Base-by-base conservation (phyloP, 2,888 invertebrate genomes). In the Philereme vetulata region DNA sequence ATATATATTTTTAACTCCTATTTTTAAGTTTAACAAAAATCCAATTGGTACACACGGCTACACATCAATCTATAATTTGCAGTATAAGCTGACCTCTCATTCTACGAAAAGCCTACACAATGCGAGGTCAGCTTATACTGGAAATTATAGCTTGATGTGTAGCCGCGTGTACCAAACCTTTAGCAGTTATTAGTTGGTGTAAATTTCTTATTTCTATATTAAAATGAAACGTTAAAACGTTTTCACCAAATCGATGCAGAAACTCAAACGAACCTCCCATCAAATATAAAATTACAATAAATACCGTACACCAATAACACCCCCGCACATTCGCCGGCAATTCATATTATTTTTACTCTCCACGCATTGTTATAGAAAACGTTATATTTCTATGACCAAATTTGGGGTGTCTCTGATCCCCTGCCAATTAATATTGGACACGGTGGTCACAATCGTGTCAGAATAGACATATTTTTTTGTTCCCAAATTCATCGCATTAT, bases 351-450 rank as follows among this genome's bases (percentile, higher is more conserved):
- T 90, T 86, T 86, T 85, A 86, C 84, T 82, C 72, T 76, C 70
- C 68, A 76, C 67, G 80, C 77, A 84, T 85, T 85, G 79, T 86
- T 72, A 77, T 76, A 78, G 79, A 89, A 86, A 88, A 84, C 80
- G 83, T 72, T 78, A 75, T 71, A 82, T 82, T 88, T 83, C 82
- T 72, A 81, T 81, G 67, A 68, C 70, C 70, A 60, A 64, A 79
- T 80, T 80, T 85, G 68, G 79, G 84, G 84, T 75, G 72, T 67
- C 67, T 68, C 72, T 70, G 84, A 81, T 84, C 90, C 92, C 92
- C 90, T 89, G 90, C 90, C 92, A 92, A 92, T 92, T 91, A 90
- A 85, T 74, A 84, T 90, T 75, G 82, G 90, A 74, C 86, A 86
- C 85, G 89, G 90, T 85, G 92, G 90, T 90, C 91, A 88, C 75